phyloP scores from a whole-genome alignment of 2,113 vertebrate species.

The Phycodurus eques region DNA sequence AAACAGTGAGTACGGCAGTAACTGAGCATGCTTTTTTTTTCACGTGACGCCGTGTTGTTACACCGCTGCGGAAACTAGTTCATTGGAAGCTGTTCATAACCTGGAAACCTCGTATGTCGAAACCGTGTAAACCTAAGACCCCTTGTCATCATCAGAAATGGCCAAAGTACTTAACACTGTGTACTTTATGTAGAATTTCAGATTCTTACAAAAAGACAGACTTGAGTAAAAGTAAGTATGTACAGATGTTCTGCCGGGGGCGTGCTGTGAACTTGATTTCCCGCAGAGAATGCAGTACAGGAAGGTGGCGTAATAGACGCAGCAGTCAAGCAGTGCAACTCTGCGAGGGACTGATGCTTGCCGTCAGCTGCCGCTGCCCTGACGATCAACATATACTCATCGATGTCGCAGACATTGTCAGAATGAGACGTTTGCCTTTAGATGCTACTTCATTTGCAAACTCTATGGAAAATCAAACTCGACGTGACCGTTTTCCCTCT shows the following conservation, averaged over 20 bases:
- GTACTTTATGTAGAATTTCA: no score
- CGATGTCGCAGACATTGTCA: neutral
- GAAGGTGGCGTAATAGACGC: conserved; percentile 1
- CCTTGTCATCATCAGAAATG: no score
- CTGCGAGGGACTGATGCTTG: neutral
- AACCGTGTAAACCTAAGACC: no score
- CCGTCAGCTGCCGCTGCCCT: conserved; percentile 8
- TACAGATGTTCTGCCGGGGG: conserved; percentile 18
- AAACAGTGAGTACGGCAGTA: no score
- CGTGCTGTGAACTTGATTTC: conserved; percentile 44
- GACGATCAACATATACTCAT: conserved; percentile 3
- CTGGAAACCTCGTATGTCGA: no score
- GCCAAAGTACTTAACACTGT: no score
- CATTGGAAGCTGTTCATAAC: no score
- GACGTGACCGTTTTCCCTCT: neutral
- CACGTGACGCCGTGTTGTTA: no score
- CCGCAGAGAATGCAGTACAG: conserved; percentile 20
- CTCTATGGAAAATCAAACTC: neutral
- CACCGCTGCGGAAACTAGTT: no score
- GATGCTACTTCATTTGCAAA: neutral
- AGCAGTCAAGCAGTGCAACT: conserved; percentile 28
- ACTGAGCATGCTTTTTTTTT: no score
- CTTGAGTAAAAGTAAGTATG: no score
- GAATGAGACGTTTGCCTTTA: neutral
- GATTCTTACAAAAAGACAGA: no score